Evolutionary conservation across 2,888 invertebrate genomes (phyloP), one percentile per base, ranked within the genome.

Genomic region (Eristalinus aeneus): DNA sequence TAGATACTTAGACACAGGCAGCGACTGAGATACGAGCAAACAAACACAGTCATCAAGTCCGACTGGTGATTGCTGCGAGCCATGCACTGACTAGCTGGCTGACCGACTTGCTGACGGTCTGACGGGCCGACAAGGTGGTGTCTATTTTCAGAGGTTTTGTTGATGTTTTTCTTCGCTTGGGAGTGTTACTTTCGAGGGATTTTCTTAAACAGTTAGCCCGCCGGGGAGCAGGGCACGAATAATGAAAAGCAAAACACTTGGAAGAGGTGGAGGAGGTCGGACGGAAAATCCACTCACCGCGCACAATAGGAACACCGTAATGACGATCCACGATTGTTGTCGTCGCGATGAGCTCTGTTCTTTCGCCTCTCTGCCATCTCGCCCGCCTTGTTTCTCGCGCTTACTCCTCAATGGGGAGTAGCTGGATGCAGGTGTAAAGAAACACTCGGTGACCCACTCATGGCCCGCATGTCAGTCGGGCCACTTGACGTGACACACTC

Each of bases 171-270:
- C 67, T 39, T 64, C 63, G 16, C 53, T 82, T 67, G 58, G 60
- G 39, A 72, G 78, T 74, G 60, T 71, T 75, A 22, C 65, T 71
- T 76, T 72, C 68, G 80, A 77, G 80, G 85, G 85, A 76, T 80
- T 85, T 76, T 85, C 85, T 77, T 68, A 11, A 85, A 80, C 85
- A 68, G 85, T 85, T 73, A 72, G n/a, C 68, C 16, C 53, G 39
- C 16, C 11, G 16, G 31, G 39, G 27, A 23, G 74, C 53, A 63
- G 75, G 46, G 58, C 31, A 64, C n/a, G 39, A 16, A 34, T 36
- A 56, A 64, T 39, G 54, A 9, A 22, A 56, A 11, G 23, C 23
- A 69, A 71, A 53, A 65, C 54, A 65, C 9, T n/a, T 10, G 39
- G 10, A 11, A 11, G 60, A 27, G 39, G 16, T 12, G 20, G 34